Evolutionary conservation across 2,113 vertebrate genomes (phyloP), one percentile per base, ranked within the genome.

Genomic region (Collichthys lucidus): DNA sequence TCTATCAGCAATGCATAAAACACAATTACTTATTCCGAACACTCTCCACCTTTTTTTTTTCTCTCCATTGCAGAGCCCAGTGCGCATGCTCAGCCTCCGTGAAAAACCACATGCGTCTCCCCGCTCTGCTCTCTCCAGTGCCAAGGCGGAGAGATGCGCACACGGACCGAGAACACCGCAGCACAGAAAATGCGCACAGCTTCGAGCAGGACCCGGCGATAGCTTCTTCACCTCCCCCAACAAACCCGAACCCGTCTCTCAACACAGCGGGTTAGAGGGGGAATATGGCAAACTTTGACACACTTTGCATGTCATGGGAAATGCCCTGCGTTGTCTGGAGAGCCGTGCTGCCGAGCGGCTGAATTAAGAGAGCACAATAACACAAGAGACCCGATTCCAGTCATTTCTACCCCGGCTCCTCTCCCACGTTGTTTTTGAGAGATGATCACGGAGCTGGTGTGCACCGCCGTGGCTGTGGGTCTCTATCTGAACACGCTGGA

Each of bases 401-500:
- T 82, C 17, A 72, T 84, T 85, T 80, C 80, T 74, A 46, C 42
- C 40, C 47, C 80, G 10, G 20, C 64, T 84, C 44, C 78, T 85
- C 63, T 79, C 50, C 86, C 79, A 60, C 70, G 60, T 64, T 68
- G 88, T 26, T 79, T 63, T 68, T 83, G 94, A 97, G 96, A 94
- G 90, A 98, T 98, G 97, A 96, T 97, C 94, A 95, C 96, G 92
- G 97, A 98, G 96, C 96, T 97, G 94, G 87, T 97, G 94, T 96
- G 96, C 96, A 95, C 96, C 94, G 96, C 96, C 88, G 95, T 97
- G 95, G 96, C 97, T 94, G 95, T 97, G 91, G 95, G 95, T 94
- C 96, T 98, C 76, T 98, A 99, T 79, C 90, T 97, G 87, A 98
- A 98, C 95, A 97, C 97, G 70, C 94, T 98, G 88, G 93, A 96